Conservation (phyloP, 2,888 invertebrate genomes). For the Drosophila mulleri region DNA sequence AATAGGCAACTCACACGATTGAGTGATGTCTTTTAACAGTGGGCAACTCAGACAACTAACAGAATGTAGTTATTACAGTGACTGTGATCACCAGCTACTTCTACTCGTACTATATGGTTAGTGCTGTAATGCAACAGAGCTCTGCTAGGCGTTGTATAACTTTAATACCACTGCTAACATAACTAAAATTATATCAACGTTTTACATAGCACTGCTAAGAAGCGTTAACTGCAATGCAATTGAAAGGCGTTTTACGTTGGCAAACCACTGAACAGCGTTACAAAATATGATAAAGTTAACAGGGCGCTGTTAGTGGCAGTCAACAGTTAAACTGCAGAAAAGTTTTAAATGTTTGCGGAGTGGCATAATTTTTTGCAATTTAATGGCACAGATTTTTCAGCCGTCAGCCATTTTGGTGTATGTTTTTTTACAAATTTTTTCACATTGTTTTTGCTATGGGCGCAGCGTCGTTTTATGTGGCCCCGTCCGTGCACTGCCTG, state of each 20-base stretch:
- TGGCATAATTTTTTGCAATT: slow-evolving; percentile 46
- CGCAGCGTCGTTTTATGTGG: slow-evolving; percentile 5
- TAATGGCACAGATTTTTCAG: slow-evolving; percentile 57
- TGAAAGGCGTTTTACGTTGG: too few relatives aligned
- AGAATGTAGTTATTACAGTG: not conserved
- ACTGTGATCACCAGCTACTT: not conserved
- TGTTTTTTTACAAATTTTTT: slow-evolving; percentile 48
- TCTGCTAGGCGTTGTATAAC: not conserved
- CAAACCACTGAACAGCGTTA: too few relatives aligned
- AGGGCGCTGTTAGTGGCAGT: not conserved
- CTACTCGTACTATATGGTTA: too few relatives aligned
- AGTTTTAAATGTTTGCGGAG: not conserved
- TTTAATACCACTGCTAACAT: not conserved
- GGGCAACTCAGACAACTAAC: not conserved
- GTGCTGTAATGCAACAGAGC: not conserved
- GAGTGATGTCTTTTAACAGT: too few relatives aligned
- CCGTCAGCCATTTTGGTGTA: slow-evolving; percentile 48
- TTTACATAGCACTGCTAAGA: too few relatives aligned
- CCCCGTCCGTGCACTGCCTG: not conserved
- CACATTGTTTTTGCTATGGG: slow-evolving; percentile 41
- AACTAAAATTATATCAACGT: too few relatives aligned
- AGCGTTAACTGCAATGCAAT: too few relatives aligned
- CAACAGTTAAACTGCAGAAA: slow-evolving; percentile 5
- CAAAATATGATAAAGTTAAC: not conserved
- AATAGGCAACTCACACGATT: too few relatives aligned